phyloP scores from a whole-genome alignment of 2,113 vertebrate species.

The Crotalus horridus region DNA sequence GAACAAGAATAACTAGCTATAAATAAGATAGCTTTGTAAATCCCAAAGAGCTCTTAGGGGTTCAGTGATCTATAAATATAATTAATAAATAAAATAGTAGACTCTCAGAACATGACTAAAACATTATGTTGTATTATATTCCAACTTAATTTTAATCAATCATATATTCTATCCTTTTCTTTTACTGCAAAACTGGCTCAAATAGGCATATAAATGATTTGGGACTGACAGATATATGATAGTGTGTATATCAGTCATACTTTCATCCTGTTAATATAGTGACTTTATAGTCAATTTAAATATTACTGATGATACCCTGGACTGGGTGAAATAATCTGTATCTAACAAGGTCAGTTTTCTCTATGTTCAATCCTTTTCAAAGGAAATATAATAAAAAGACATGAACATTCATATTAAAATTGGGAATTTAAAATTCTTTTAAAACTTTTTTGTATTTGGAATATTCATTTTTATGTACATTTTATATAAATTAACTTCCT shows the following conservation, averaged over 20 bases:
- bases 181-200: constrained; percentile 24
- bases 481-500: background rate
- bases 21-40: background rate
- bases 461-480: background rate
- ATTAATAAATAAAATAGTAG: background rate
- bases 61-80: background rate
- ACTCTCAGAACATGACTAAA: background rate
- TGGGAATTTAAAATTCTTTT: background rate
- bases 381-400: background rate
- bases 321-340: background rate
- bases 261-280: background rate
- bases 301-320: background rate
- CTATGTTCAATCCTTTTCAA: background rate
- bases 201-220: constrained; percentile 3
- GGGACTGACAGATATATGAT: background rate
- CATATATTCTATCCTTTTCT: constrained; percentile 23
- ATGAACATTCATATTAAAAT: background rate
- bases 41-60: background rate
- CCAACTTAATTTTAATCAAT: constrained; percentile 8
- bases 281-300: background rate
- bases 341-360: background rate
- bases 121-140: constrained; percentile 16
- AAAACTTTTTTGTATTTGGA: background rate
- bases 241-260: background rate
- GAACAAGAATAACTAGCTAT: constrained; percentile 25